Conservation (phyloP, 2,888 invertebrate species). For the Reticulitermes lucifugus region DNA sequence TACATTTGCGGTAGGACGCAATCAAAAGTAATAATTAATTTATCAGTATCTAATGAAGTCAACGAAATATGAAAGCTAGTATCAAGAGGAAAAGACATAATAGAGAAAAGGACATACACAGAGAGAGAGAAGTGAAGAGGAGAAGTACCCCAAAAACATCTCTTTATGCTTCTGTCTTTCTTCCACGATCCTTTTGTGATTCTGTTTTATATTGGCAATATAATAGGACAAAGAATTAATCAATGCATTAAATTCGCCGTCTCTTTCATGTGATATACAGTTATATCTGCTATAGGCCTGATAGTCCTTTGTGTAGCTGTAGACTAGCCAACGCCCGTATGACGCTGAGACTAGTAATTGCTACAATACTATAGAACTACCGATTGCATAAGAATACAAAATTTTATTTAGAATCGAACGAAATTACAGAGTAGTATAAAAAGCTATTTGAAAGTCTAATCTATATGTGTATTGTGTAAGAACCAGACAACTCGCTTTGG, state of each 20-base stretch:
- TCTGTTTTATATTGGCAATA: constrained; percentile 21
- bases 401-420: constrained; percentile 14
- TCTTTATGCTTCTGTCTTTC: background rate
- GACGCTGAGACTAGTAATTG: background rate
- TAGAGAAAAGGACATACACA: constrained; percentile 1
- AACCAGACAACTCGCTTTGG: background rate
- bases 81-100: constrained; percentile 5
- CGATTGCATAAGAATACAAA: constrained; percentile 13
- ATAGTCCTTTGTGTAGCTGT: background rate
- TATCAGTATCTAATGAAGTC: constrained; percentile 64
- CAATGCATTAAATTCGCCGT: constrained; percentile 41
- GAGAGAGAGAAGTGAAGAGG: background rate
- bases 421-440: constrained; percentile 17
- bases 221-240: constrained; percentile 44
- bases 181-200: background rate
- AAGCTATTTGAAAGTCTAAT: background rate
- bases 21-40: constrained; percentile 66
- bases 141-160: constrained; percentile 4
- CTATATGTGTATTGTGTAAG: background rate
- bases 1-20: constrained; percentile 60
- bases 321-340: background rate
- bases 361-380: background rate
- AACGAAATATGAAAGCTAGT: constrained; percentile 61
- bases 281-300: background rate
- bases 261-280: background rate